A percentile compares a stretch with the other conserved stretches of the same genome.
Conservation (phyloP, 2,113 vertebrate genomes). For the Cinclus mexicanus region DNA sequence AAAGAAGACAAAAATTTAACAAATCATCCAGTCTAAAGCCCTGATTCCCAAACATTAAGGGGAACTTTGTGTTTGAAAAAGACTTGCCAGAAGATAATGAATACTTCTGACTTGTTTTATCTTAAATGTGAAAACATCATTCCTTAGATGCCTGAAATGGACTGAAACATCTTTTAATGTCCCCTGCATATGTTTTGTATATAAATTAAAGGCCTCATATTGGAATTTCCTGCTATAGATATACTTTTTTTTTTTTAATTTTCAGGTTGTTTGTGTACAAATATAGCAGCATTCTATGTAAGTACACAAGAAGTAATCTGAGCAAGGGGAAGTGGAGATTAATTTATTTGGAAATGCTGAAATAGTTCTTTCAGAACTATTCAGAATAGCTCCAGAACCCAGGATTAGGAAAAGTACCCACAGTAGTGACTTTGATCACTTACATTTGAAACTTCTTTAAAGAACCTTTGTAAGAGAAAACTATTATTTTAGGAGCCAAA, state of each 20-base stretch:
- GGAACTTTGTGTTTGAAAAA: not conserved
- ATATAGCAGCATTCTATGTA: not conserved
- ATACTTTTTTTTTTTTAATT: not conserved
- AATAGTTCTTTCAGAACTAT: not conserved
- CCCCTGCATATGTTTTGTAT: not conserved
- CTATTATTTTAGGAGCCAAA: not conserved
- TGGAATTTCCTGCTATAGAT: not conserved
- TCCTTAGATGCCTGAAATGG: not conserved
- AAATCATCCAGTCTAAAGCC: not conserved
- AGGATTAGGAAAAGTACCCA: not conserved
- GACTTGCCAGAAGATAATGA: not conserved
- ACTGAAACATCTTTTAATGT: not conserved
- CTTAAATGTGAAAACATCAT: not conserved
- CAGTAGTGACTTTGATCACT: not conserved
- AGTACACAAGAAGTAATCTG: not conserved
- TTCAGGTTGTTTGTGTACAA: not conserved
- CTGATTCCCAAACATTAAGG: not conserved
- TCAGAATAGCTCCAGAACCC: not conserved
- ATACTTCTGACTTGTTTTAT: not conserved
- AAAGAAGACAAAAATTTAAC: not conserved
- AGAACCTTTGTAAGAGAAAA: not conserved
- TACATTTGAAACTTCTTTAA: not conserved
- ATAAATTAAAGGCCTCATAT: not conserved
- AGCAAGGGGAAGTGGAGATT: not conserved
- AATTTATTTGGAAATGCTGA: not conserved